Base-by-base conservation (phyloP, 2,113 vertebrate genomes). In the Coryphaenoides rupestris region DNA sequence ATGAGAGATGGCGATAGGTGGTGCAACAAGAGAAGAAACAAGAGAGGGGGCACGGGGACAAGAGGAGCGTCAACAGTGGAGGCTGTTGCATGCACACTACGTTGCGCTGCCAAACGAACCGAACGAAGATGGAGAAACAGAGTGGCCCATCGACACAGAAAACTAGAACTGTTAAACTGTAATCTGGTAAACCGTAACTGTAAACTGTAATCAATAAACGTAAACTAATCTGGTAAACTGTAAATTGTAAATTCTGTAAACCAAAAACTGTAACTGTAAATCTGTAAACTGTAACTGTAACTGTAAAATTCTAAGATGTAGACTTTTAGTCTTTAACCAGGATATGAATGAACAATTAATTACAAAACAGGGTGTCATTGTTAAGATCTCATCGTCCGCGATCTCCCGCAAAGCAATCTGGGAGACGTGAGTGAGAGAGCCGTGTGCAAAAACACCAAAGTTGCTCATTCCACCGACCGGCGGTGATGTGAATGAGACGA, bases 11-110 rank as follows among this genome's bases (percentile, higher is more conserved):
- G n/a, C n/a, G n/a, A n/a, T n/a, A n/a, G n/a, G n/a, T n/a, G n/a
- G n/a, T 78, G 74, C 66, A 82, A 83, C 60, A 60, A 78, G 46
- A 64, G 26, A 22, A 56, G 45, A 50, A 58, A 62, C 58, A 66
- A 19, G 63, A 71, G 23, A n/a, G n/a, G n/a, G 15, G 47, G 15
- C 15, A 17, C 47, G 17, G n/a, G 47, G 13, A n/a, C 1, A 50
- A 50, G n/a, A 72, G 2, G 15, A 10, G 45, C 45, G 73, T 50
- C 59, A 15, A 72, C 60, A 7, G 65, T 21, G 65, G 55, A 54
- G 67, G 46, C 9, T 60, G 9, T 61, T n/a, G 60, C 54, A 22
- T 69, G 81, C 72, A 59, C 60, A 79, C 60, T 60, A 72, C 53
- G n/a, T 40, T 12, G 33, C 33, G 33, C 9, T 9, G 13, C 7